Evolutionary conservation across 2,113 vertebrate genomes (phyloP), one percentile per base, ranked within the genome.

Genomic region (Megaceryle maxima): DNA sequence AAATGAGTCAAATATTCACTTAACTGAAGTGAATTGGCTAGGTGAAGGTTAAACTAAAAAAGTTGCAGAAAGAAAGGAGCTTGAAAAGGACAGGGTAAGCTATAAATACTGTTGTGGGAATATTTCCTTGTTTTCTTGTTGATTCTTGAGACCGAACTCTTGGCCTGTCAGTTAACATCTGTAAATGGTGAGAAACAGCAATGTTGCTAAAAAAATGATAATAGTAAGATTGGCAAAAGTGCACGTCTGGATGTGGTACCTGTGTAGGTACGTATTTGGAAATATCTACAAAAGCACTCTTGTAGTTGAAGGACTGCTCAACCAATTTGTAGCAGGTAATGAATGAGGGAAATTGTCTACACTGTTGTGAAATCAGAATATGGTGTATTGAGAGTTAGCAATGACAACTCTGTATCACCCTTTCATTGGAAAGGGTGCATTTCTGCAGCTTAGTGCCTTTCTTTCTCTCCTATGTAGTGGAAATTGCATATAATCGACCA

Each of bases 271-370:
- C 6, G 1, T 63, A 24, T 74, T 85, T 5, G 10, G 37, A 46
- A 41, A 9, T 31, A 64, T 8, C 10, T 31, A 28, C 10, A 74
- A 12, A 76, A 85, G 44, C 53, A 26, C 37, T 87, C 60, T 87
- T 87, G 60, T 79, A 84, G 92, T 20, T 94, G 92, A 85, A 94
- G 94, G 84, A 91, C 67, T 94, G 83, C 26, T 93, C 57, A 73
- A 62, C 69, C 35, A 96, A 79, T 83, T 94, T 94, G 68, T 87
- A 62, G 63, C 66, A 91, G 94, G 67, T 53, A 75, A 64, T 55
- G 87, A 91, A 88, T 94, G 83, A 55, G 43, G 19, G 87, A 81
- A 92, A 87, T 70, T 33, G 41, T 93, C 89, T 77, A 19, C 46
- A 77, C 44, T 72, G 39, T 83, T 82, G 53, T 48, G 78, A 19